Evolutionary conservation across 2,113 vertebrate genomes (phyloP).

Genomic region (Amblyornis subalaris): DNA sequence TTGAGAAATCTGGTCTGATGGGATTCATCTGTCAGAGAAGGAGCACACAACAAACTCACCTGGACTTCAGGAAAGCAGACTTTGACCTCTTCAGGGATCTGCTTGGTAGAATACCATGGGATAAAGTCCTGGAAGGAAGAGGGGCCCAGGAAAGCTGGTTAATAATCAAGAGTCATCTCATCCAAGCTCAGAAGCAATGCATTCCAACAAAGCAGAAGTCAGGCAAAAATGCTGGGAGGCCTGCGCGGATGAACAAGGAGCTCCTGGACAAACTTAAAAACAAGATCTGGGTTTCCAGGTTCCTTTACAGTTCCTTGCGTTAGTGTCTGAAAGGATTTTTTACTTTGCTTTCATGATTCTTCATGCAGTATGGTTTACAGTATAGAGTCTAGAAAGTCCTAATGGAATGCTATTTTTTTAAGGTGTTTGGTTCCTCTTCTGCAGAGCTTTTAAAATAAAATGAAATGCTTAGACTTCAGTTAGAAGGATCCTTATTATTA

Average conservation of each 20-base stretch:
- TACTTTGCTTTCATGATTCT: neutral
- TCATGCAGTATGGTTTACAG: neutral
- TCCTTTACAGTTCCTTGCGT: neutral
- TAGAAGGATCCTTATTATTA: constrained; percentile 20
- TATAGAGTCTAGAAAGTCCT: neutral
- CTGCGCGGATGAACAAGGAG: neutral
- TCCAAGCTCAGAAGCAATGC: neutral
- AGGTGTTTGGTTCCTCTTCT: neutral
- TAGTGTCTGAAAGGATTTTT: neutral
- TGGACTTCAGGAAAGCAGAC: neutral
- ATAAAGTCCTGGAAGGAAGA: neutral
- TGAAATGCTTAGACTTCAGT: neutral
- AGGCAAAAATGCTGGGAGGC: neutral
- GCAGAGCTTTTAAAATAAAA: neutral
- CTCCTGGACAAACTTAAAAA: neutral
- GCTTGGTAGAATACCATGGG: neutral
- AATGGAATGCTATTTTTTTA: neutral
- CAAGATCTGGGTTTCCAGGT: neutral
- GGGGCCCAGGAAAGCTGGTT: neutral
- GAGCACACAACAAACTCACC: neutral
- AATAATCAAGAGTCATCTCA: neutral
- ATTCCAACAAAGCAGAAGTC: neutral
- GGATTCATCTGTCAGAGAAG: neutral
- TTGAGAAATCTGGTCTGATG: neutral
- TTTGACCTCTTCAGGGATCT: neutral